Conservation (phyloP, 1,140 invertebrate species). For the Drosophila insularis region DNA sequence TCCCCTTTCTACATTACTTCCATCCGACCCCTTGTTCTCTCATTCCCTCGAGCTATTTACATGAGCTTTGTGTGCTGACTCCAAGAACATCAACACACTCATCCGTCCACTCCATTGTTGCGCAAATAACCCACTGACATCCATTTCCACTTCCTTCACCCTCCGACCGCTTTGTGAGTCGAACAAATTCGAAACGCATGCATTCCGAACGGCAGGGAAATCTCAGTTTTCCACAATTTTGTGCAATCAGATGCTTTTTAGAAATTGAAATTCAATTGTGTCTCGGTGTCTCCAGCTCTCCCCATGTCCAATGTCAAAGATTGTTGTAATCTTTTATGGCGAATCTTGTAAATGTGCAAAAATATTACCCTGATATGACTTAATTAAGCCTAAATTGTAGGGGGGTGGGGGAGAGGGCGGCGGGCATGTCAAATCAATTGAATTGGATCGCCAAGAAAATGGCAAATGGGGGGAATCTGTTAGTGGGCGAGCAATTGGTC, state of each 20-base stretch:
- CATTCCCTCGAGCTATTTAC: too few relatives aligned
- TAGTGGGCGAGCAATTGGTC: constrained; percentile 17
- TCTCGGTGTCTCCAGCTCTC: not conserved
- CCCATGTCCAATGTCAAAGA: constrained; percentile 55
- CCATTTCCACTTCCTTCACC: constrained; percentile 30
- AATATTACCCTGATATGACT: constrained; percentile 53
- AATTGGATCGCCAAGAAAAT: constrained; percentile 42
- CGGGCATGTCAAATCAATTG: constrained; percentile 38
- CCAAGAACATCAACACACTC: constrained; percentile 37
- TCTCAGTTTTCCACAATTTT: constrained; percentile 64
- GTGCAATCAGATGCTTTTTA: constrained; percentile 54
- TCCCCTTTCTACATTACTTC: not conserved
- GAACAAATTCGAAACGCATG: constrained; percentile 21
- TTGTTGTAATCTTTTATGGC: constrained; percentile 48
- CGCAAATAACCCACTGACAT: constrained; percentile 45
- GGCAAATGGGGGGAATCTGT: not conserved
- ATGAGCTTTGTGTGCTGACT: constrained; percentile 52
- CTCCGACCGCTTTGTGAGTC: not conserved
- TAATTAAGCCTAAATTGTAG: constrained; percentile 71
- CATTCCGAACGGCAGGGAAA: constrained; percentile 25
- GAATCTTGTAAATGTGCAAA: constrained; percentile 38
- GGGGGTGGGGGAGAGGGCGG: not conserved
- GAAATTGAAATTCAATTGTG: constrained; percentile 56
- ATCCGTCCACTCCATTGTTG: constrained; percentile 33
- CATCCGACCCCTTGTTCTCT: too few relatives aligned